A percentile compares a stretch with the other conserved stretches of the same genome.
These are phyloP conservation scores for Cloeon dipterum DNA, from an alignment of 2,888 invertebrate genomes.

Conservation along the genomic window DNA sequence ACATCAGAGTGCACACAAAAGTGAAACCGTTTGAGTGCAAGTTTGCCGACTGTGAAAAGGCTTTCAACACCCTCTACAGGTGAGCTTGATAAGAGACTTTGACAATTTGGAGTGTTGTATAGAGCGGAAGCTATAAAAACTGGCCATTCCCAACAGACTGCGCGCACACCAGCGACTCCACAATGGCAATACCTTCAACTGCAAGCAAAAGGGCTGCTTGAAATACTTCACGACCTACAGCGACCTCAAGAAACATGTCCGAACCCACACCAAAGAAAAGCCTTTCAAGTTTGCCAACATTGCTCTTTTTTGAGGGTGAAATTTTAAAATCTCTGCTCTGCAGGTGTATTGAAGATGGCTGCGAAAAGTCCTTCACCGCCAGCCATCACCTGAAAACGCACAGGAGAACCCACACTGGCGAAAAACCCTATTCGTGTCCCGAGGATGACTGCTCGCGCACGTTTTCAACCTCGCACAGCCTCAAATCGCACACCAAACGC, in stretches of 20 bases:
- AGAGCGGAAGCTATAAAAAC: too few relatives aligned
- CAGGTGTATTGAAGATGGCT: constrained; percentile 60
- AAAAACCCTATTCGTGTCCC: constrained; percentile 53
- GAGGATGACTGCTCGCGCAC: constrained; percentile 43
- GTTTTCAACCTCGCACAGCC: constrained; percentile 65
- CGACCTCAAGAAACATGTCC: constrained; percentile 80
- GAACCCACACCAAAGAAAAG: constrained; percentile 79
- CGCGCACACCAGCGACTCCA: constrained; percentile 80
- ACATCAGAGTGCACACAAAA: constrained; percentile 82
- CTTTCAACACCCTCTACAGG: constrained; percentile 86
- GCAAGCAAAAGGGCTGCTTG: constrained; percentile 53
- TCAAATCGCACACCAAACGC: constrained; percentile 38
- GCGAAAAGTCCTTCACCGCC: constrained; percentile 81
- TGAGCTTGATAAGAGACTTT: too few relatives aligned
- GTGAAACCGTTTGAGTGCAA: constrained; percentile 76
- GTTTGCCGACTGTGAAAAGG: constrained; percentile 63
- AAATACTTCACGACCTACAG: constrained; percentile 87
- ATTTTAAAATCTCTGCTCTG: too few relatives aligned
- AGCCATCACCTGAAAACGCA: constrained; percentile 89
- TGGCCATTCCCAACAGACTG: too few relatives aligned
- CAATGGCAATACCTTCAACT: constrained; percentile 87
- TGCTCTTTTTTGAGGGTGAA: too few relatives aligned
- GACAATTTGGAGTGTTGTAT: too few relatives aligned
- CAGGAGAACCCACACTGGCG: constrained; percentile 57
- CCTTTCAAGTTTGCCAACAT: constrained; percentile 81